Conservation (phyloP, 2,797 vertebrate species). For the Cirrhinus molitorella region DNA sequence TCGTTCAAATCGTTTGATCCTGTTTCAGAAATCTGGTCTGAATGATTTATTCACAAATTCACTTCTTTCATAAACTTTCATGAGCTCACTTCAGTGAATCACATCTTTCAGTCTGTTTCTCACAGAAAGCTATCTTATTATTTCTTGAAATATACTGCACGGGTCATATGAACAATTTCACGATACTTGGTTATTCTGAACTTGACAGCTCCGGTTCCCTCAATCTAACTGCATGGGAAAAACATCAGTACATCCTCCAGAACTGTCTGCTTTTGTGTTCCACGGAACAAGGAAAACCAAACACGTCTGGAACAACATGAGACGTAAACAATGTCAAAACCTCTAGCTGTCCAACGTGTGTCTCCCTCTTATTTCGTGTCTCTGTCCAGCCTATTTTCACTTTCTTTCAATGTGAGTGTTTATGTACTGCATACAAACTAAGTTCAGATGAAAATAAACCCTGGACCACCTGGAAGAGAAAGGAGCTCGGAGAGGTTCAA, state of each 20-base stretch:
- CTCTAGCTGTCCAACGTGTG: background rate
- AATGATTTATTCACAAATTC: background rate
- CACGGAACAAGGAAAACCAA: background rate
- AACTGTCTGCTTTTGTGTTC: background rate
- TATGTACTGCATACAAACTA: constrained; percentile 59
- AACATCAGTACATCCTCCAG: background rate
- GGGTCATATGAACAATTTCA: background rate
- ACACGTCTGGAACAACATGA: background rate
- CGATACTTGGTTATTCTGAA: background rate
- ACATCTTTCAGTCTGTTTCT: background rate
- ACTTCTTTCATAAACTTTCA: constrained; percentile 1
- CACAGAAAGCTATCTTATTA: background rate
- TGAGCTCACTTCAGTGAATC: background rate
- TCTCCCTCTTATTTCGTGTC: constrained; percentile 41
- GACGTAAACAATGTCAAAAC: background rate
- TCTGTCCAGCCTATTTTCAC: constrained; percentile 45
- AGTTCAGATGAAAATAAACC: constrained; percentile 57
- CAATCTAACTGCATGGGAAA: background rate
- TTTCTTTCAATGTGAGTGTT: constrained; percentile 49
- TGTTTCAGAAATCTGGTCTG: background rate
- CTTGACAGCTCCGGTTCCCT: background rate
- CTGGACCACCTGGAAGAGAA: constrained; percentile 63
- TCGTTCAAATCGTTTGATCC: background rate
- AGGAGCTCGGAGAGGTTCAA: constrained; percentile 57
- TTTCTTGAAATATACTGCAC: background rate